Conservation (phyloP, 2,113 vertebrate genomes). For the Siphamia tubifer region DNA sequence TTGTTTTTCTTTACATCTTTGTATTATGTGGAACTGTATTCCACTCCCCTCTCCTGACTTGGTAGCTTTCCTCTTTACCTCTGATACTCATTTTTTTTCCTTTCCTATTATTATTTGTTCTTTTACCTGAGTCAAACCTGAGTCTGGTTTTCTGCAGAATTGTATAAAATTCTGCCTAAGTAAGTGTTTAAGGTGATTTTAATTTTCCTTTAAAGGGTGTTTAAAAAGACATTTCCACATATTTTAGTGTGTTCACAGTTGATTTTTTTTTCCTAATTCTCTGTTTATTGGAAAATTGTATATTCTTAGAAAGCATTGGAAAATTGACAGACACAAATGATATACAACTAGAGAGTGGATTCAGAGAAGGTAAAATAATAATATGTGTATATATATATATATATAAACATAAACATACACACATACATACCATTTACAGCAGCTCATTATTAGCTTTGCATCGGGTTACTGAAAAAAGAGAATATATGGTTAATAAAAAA, state of each 20-base stretch:
- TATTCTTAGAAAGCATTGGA: too few species aligned
- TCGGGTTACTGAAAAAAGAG: too few species aligned
- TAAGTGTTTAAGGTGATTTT: neutral
- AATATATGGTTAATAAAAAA: too few species aligned
- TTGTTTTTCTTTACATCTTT: neutral
- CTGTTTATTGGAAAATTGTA: too few species aligned
- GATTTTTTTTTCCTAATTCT: too few species aligned
- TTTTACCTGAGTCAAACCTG: neutral
- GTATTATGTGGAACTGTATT: neutral
- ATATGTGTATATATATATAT: too few species aligned
- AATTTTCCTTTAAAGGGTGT: neutral
- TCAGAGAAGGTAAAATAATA: too few species aligned
- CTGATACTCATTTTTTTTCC: neutral
- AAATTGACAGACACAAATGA: too few species aligned
- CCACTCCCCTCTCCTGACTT: neutral
- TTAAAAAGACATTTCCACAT: neutral
- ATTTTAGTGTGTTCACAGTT: neutral
- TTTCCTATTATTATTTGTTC: neutral
- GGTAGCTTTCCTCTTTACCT: neutral
- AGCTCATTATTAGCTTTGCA: too few species aligned
- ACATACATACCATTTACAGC: too few species aligned
- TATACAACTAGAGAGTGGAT: too few species aligned
- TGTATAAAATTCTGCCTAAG: neutral
- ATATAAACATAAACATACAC: too few species aligned
- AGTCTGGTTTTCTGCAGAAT: conserved; percentile 1